A percentile compares a stretch with the other conserved stretches of the same genome.
These are phyloP conservation scores for Paramormyrops kingsleyae DNA, from an alignment of 2,113 vertebrate species.

Conservation along the genomic window DNA sequence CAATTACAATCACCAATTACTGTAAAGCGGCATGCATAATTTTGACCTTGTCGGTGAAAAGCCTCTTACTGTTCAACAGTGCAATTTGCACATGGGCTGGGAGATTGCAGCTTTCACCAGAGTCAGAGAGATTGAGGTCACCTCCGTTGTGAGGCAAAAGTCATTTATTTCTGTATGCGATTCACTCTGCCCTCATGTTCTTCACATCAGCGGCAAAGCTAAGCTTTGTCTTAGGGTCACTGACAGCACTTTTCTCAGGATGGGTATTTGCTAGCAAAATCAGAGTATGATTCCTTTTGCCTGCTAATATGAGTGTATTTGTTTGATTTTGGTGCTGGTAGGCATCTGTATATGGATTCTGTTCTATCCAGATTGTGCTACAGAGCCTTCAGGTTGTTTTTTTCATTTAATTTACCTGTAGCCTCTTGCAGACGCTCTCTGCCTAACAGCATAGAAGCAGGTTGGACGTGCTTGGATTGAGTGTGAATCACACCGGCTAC, in stretches of 20 bases:
- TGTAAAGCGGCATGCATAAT: not conserved
- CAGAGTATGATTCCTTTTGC: not conserved
- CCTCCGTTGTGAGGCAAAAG: not conserved
- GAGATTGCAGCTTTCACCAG: not conserved
- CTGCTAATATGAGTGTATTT: not conserved
- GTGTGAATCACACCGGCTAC: not conserved
- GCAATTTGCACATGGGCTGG: not conserved
- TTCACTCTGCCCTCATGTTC: not conserved
- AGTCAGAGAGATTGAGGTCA: not conserved
- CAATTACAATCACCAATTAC: not conserved
- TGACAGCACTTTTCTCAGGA: not conserved
- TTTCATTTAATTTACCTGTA: not conserved
- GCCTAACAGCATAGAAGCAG: not conserved
- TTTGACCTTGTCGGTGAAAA: not conserved
- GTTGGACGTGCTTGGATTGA: not conserved
- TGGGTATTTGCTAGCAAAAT: not conserved
- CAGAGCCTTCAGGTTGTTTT: not conserved
- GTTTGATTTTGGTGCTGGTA: not conserved
- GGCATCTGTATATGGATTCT: not conserved
- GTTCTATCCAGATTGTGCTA: not conserved
- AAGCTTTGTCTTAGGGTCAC: not conserved
- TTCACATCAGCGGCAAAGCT: not conserved
- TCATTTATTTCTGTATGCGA: not conserved
- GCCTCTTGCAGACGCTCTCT: not conserved
- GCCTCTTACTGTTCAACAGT: not conserved